Base-by-base conservation (phyloP, 2,113 vertebrate species). In the Phalacrocorax carbo region DNA sequence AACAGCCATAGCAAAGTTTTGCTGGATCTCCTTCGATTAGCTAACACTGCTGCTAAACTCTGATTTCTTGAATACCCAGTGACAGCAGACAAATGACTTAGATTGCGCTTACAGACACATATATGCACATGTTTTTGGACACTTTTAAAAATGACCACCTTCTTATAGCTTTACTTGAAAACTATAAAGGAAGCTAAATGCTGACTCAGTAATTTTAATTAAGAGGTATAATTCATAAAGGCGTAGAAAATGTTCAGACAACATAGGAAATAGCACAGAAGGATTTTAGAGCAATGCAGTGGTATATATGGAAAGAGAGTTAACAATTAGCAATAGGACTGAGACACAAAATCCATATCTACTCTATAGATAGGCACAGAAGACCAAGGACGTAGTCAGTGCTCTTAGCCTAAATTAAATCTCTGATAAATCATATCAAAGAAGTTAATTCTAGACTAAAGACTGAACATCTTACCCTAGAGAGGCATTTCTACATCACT, bases 101-200 rank as follows among this genome's bases (percentile, higher is more conserved):
- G 34, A 40, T 40, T 66, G 11, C 15, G 11, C 1, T 73, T 69
- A 34, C 0, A 0, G 42, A 51, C n/a, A 42, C 5, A 13, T 25
- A 44, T 18, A 11, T 3, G 3, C 12, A 52, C 4, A 32, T 6
- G 0, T 0, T 29, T 93, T 57, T 52, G 15, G 13, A 54, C 34
- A 22, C 29, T 82, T 71, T 60, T 27, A 71, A 71, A 85, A 10
- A 64, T 17, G 83, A 72, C 2, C 11, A 16, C 4, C 6, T 75
- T 62, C 34, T 57, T 49, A 13, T 10, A 60, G 7, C 19, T 5
- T 49, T 79, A 34, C 9, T 60, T 69, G 25, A 70, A 91, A 80
- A 48, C 15, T 80, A 32, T 21, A 65, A 72, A 72, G 58, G 40
- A 69, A 93, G 22, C 0, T 36, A 85, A 93, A 46, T 40, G 9